Base-by-base conservation (phyloP, 2,113 vertebrate species). In the Puntigrus tetrazona region DNA sequence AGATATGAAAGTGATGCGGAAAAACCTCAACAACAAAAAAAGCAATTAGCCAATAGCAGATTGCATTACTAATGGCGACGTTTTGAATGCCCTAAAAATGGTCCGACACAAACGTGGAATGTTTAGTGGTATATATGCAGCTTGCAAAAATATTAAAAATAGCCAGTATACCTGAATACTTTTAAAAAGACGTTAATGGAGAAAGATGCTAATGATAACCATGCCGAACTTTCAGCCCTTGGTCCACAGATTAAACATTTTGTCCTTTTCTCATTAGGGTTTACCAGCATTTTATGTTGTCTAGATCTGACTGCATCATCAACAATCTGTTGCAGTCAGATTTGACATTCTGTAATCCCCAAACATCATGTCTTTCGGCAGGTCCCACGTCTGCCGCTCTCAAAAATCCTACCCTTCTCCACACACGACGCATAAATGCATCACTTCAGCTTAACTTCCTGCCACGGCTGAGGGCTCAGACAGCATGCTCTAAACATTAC, bases 301-400 rank as follows among this genome's bases (percentile, higher is more conserved):
- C 47, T 72, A 57, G 61, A 88, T 86, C 36, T 73, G 57, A 72
- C 11, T 14, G 52, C 72, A 72, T 86, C 77, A 72, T 61, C 20
- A 27, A 78, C 31, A 69, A 70, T 76, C 76, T 84, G 69, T 52
- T 86, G 52, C 41, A 86, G 78, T 78, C 85, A 85, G 84, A 84
- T 86, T 86, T 86, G 59, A 81, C 78, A 55, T 70, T 4, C 50
- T 73, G 65, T 83, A 80, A 88, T 85, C 84, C 81, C 52, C 50
- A 29, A 43, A 29, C 78, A 78, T 67, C 1, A n/a, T n/a, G 9
- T 61, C 29, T 85, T 83, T 59, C 47, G 77, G 38, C 83, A 82
- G 31, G 70, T 18, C 52, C 52, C 41, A 38, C 47, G 14, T 72
- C 25, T 47, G 52, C n/a, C 61, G 77, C 45, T 16, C 41, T 14